Evolutionary conservation across 2,797 vertebrate species (phyloP).

Genomic region (Trematomus bernacchii): DNA sequence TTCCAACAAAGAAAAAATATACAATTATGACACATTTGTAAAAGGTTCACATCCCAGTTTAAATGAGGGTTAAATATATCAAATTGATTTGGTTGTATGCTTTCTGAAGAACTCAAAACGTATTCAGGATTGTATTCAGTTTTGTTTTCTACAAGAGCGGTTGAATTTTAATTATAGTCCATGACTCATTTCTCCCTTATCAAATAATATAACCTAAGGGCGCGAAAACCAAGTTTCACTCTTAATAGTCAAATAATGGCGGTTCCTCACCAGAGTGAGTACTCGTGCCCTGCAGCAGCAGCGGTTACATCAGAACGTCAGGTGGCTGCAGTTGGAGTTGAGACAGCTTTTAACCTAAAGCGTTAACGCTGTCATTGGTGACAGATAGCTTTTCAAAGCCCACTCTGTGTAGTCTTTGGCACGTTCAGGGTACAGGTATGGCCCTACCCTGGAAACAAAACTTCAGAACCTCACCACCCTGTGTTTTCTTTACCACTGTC

Average conservation of each 20-base stretch:
- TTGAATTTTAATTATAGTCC: constrained; percentile 29
- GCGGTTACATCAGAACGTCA: constrained; percentile 57
- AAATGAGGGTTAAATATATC: not conserved
- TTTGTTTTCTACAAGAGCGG: not conserved
- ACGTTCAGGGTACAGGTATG: constrained; percentile 59
- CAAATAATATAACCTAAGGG: constrained; percentile 59
- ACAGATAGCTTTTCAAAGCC: constrained; percentile 59
- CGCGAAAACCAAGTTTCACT: constrained; percentile 54
- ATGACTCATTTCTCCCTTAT: constrained; percentile 36
- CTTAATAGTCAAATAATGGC: constrained; percentile 39
- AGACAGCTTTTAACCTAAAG: constrained; percentile 42
- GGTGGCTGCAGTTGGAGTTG: constrained; percentile 23
- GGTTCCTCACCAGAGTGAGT: constrained; percentile 49
- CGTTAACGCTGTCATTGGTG: constrained; percentile 53
- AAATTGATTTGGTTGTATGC: not conserved
- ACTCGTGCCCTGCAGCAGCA: constrained; percentile 65
- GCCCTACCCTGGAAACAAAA: constrained; percentile 72
- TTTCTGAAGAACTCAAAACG: not conserved
- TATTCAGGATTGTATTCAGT: constrained; percentile 6
- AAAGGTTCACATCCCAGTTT: not conserved
- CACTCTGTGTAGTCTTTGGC: constrained; percentile 71
- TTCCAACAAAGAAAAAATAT: not conserved
- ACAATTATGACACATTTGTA: not conserved
- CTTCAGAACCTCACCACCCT: constrained; percentile 37
- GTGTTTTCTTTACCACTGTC: constrained; percentile 63